Conservation (phyloP, 2,113 vertebrate species). For the Manacus vitellinus region DNA sequence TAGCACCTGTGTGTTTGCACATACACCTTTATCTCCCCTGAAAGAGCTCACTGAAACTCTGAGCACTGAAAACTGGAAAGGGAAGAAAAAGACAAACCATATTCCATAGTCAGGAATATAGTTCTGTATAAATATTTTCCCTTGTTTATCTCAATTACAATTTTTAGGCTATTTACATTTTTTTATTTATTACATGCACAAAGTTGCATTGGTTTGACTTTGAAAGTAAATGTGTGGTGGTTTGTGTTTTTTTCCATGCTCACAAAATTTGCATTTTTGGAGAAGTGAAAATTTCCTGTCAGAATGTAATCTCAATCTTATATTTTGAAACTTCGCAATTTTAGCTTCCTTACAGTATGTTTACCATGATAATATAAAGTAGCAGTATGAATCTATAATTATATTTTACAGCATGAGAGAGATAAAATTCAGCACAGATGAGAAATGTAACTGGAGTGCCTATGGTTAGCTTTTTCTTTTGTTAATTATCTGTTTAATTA, state of each 20-base stretch:
- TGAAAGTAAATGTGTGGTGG: not conserved
- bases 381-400: not conserved
- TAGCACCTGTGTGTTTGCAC: not conserved
- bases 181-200: not conserved
- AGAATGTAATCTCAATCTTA: not conserved
- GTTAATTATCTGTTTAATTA: not conserved
- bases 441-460: not conserved
- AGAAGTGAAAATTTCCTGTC: not conserved
- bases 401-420: not conserved
- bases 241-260: not conserved
- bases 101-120: not conserved
- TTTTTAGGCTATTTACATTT: not conserved
- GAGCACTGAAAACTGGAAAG: not conserved
- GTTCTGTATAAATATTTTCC: not conserved
- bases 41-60: not conserved
- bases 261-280: not conserved
- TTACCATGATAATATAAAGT: not conserved
- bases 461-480: not conserved
- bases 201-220: not conserved
- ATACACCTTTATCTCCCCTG: not conserved
- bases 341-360: not conserved
- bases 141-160: not conserved
- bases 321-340: not conserved
- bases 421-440: not conserved
- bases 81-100: not conserved